Evolutionary conservation across 2,113 vertebrate species (phyloP).

Genomic region (Lepus europaeus): DNA sequence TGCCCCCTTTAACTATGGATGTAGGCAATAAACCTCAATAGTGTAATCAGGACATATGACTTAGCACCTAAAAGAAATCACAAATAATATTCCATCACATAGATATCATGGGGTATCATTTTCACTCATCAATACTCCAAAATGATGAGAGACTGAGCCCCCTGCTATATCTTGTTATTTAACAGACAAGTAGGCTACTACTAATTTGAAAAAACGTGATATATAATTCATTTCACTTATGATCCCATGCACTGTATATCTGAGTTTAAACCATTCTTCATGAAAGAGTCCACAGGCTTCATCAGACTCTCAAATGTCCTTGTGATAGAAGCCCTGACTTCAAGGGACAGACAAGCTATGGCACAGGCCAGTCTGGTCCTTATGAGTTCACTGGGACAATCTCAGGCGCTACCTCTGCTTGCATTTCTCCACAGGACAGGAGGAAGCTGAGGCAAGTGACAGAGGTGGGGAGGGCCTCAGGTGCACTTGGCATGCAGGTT

Average conservation of each 20-base stretch:
- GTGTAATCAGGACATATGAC: not conserved
- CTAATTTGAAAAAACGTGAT: not conserved
- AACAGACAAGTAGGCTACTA: not conserved
- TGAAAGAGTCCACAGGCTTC: not conserved
- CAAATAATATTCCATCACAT: not conserved
- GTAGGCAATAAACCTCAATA: not conserved
- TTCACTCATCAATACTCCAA: not conserved
- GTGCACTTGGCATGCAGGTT: not conserved
- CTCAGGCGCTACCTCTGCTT: not conserved
- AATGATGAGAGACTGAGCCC: not conserved
- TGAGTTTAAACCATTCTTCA: not conserved
- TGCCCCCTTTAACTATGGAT: not conserved
- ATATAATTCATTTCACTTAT: slow-evolving; percentile 3
- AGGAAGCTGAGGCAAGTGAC: not conserved
- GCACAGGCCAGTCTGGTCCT: not conserved
- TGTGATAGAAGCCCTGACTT: not conserved
- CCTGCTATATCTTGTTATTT: not conserved
- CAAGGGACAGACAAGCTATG: not conserved
- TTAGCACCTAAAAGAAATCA: slow-evolving; percentile 5
- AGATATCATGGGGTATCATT: not conserved
- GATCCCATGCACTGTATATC: not conserved
- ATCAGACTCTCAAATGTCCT: not conserved
- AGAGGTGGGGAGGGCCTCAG: not conserved
- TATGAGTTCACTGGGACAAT: not conserved
- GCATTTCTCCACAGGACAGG: not conserved